Evolutionary conservation across 2,888 invertebrate genomes (phyloP).

Genomic region (Thumatha senex): DNA sequence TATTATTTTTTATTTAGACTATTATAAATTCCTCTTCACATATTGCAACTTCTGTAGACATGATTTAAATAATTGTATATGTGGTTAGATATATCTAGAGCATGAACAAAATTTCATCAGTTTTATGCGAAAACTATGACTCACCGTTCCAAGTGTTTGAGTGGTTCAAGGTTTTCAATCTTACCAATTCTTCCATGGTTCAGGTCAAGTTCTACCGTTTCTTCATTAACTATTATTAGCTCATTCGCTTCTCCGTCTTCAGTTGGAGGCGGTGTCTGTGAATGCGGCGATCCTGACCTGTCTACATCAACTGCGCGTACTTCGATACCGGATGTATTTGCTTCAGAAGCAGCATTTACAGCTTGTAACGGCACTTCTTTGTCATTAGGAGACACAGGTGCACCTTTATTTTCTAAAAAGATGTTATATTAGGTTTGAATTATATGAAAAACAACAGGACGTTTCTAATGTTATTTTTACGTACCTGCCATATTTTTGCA

Average conservation of each 20-base stretch:
- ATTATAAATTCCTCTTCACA: no score
- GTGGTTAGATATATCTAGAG: no score
- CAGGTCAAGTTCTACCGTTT: conserved; percentile 90
- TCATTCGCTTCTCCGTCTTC: conserved; percentile 78
- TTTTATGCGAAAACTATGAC: conserved; percentile 1
- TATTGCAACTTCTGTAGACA: no score
- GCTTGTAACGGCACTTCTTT: conserved; percentile 17
- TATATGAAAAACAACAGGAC: conserved; percentile 1
- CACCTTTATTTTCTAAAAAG: conserved; percentile 49
- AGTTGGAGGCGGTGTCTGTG: conserved; percentile 56
- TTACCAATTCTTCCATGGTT: conserved; percentile 94
- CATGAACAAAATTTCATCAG: no score
- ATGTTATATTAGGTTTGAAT: conserved; percentile 2
- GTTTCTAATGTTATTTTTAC: conserved; percentile 16
- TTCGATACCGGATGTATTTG: not conserved
- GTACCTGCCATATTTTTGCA: conserved; percentile 38
- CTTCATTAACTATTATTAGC: conserved; percentile 86
- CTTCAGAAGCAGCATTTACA: not conserved
- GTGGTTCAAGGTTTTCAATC: conserved; percentile 91
- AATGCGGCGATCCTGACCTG: conserved; percentile 47
- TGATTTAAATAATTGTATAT: no score
- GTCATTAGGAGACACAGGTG: conserved; percentile 44
- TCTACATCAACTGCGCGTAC: not conserved
- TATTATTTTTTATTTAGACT: no score
- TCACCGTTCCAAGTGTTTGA: conserved; percentile 88